These are phyloP conservation scores for Amphiprion percula DNA, from an alignment of 2,113 vertebrate species.

Conservation along the genomic window DNA sequence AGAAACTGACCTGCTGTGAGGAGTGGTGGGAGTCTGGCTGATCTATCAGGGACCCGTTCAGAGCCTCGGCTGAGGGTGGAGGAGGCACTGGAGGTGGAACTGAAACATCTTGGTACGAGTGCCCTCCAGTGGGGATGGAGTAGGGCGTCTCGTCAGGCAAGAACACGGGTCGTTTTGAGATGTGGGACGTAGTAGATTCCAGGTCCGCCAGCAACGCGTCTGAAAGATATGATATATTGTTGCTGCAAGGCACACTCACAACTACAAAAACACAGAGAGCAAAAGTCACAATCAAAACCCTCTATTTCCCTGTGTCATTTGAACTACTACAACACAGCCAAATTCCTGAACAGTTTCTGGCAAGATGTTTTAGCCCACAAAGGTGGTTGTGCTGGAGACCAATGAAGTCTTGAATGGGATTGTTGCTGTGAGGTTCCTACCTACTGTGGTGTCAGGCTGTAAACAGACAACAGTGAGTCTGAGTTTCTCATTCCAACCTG, in stretches of 20 bases:
- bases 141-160: constrained; percentile 94
- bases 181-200: constrained; percentile 97
- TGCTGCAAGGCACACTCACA: background rate
- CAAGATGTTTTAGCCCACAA: background rate
- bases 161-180: constrained; percentile 94
- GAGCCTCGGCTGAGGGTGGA: constrained; percentile 90
- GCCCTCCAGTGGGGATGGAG: constrained; percentile 92
- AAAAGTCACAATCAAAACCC: background rate
- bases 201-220: constrained; percentile 96
- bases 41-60: constrained; percentile 91
- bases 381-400: constrained; percentile 4
- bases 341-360: background rate
- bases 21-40: constrained; percentile 86
- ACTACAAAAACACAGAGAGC: background rate
- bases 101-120: constrained; percentile 90
- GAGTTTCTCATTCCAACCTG: constrained; percentile 57
- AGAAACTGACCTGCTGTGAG: constrained; percentile 87
- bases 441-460: constrained; percentile 28
- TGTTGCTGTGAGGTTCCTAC: constrained; percentile 25
- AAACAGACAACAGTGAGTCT: constrained; percentile 54
- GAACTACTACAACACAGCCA: background rate
- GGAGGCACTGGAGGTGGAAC: constrained; percentile 91
- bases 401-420: constrained; percentile 29
- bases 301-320: background rate
- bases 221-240: constrained; percentile 59